Percentiles rank a stretch among this genome's conserved stretches.
phyloP scores from a whole-genome alignment of 2,797 vertebrate species.

The Lophotriccus pileatus region DNA sequence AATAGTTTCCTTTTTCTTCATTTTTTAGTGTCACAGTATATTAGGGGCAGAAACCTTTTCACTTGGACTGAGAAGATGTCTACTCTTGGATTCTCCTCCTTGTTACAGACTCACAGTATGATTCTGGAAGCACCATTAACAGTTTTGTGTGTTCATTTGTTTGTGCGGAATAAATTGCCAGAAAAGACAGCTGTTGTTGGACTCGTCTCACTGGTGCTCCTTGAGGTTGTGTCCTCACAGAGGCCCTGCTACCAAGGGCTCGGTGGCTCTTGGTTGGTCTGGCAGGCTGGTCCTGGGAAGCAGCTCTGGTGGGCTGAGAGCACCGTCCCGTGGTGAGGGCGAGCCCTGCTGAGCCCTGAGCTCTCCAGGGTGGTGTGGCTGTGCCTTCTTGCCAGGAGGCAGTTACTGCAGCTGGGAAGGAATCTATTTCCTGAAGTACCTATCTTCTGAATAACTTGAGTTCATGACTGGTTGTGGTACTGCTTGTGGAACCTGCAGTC shows the following conservation, averaged over 20 bases:
- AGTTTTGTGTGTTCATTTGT: not conserved
- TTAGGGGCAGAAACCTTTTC: not conserved
- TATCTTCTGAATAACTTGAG: not conserved
- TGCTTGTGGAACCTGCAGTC: not conserved
- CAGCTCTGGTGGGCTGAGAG: not conserved
- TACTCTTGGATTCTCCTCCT: not conserved
- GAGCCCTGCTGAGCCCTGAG: not conserved
- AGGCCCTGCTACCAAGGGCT: not conserved
- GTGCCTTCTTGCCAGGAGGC: not conserved
- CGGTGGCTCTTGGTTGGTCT: not conserved
- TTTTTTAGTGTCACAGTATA: not conserved
- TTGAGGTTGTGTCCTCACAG: not conserved
- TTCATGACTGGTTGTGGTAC: not conserved
- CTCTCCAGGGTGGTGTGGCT: not conserved
- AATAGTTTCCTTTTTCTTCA: not conserved
- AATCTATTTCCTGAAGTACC: not conserved
- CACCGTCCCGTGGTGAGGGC: not conserved
- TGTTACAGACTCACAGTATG: not conserved
- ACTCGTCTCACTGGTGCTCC: not conserved
- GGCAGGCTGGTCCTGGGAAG: not conserved
- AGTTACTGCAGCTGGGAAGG: not conserved
- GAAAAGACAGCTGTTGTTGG: not conserved
- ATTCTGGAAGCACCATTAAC: not conserved
- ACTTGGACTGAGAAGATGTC: not conserved
- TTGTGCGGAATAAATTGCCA: not conserved